Evolutionary conservation across 92 coral and sea anemone species (phyloP), one percentile per base, ranked within the genome.

Genomic region (Actinostola sp.): DNA sequence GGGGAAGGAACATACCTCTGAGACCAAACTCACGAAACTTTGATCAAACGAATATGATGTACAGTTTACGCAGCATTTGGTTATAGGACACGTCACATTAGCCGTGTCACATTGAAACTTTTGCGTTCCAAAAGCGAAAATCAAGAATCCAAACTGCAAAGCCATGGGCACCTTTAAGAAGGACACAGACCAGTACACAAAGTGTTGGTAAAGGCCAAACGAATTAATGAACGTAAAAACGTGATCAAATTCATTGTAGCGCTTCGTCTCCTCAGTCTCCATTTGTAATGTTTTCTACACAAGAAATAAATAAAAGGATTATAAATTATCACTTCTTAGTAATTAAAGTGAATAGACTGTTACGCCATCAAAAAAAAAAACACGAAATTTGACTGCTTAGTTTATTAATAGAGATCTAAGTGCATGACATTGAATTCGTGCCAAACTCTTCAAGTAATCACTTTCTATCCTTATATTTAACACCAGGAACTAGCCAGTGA

Each of bases 1-100:
- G 8, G n/a, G n/a, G n/a, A n/a, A n/a, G n/a, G n/a, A n/a, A 45
- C 72, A 15, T 68, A 68, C 74, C 74, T 68, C 61, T 68, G 62
- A 26, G 12, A 50, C 74, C 3, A 49, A 41, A 33, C 74, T 68
- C 11, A 32, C 36, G 26, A 49, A 68, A 13, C 3, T 32, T 31
- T 34, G 29, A 19, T 42, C 58, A 21, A 66, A 66, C 13, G 36
- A 2, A 66, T 66, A 66, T 34, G 72, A 24, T 26, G 72, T 43
- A 28, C 72, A 66, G 72, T 66, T 66, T 8, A 17, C 31, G 42
- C 72, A 66, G 25, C 72, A 66, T 52, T 68, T 29, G 30, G 34
- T 50, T 34, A 53, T 33, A n/a, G 61, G 46, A 50, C 74, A 68
- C 25, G 74, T 68, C 17, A 44, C 34, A 21, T 62, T 62, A 7